Conservation (phyloP, 2,888 invertebrate species). For the Latrodectus elegans region DNA sequence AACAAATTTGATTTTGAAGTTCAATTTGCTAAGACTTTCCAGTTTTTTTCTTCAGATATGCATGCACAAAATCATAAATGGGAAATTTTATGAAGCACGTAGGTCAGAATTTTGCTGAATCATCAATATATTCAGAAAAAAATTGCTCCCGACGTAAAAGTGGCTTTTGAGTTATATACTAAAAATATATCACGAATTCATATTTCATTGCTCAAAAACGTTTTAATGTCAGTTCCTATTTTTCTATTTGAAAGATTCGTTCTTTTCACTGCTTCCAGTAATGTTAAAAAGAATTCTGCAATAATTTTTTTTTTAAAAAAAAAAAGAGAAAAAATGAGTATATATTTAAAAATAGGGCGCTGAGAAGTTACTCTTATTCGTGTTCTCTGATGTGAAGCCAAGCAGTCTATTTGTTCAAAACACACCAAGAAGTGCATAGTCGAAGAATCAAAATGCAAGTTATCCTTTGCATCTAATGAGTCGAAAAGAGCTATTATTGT, state of each 20-base stretch:
- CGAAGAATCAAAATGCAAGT: conserved; percentile 45
- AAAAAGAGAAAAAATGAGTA: conserved; percentile 25
- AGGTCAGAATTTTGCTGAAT: conserved; percentile 29
- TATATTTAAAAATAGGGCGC: conserved; percentile 29
- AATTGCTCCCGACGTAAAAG: conserved; percentile 11
- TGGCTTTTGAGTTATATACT: conserved; percentile 9
- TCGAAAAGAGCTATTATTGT: conserved; percentile 54
- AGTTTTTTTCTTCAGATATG: conserved; percentile 21
- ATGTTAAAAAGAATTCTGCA: conserved; percentile 19
- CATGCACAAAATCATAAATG: conserved; percentile 13
- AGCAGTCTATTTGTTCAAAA: conserved; percentile 22
- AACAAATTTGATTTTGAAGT: conserved; percentile 23
- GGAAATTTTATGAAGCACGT: conserved; percentile 35
- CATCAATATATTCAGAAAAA: conserved; percentile 25
- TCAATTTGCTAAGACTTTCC: conserved; percentile 7
- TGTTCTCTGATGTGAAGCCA: conserved; percentile 27
- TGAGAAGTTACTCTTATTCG: conserved; percentile 48
- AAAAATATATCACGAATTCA: conserved; percentile 31
- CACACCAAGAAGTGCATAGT: conserved; percentile 18
- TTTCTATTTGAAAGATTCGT: conserved; percentile 1
- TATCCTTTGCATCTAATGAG: conserved; percentile 54
- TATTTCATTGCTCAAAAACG: conserved; percentile 19
- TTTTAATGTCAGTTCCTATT: background rate
- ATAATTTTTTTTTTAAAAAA: conserved; percentile 32
- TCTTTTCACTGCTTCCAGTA: background rate